These are phyloP conservation scores for Spizella passerina DNA, from an alignment of 2,797 vertebrate species.

Conservation along the genomic window DNA sequence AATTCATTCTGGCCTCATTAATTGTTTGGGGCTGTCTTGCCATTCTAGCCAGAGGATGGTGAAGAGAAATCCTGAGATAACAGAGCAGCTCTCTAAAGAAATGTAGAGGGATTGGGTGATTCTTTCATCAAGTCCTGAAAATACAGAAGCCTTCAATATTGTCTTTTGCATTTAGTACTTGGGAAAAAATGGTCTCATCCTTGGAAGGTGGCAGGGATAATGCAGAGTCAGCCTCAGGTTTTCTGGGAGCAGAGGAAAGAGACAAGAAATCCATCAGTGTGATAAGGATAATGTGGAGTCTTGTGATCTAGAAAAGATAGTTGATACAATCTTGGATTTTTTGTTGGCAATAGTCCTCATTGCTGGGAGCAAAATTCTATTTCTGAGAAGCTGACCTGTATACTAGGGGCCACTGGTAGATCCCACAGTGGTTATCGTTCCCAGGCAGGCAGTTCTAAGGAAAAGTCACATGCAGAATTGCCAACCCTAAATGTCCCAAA, in stretches of 20 bases:
- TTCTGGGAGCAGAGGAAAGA: neutral
- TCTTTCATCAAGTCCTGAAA: neutral
- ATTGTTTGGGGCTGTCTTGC: neutral
- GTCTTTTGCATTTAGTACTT: neutral
- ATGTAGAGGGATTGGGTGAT: neutral
- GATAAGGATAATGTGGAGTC: neutral
- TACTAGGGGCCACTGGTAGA: neutral
- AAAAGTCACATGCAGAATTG: neutral
- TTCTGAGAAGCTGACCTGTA: neutral
- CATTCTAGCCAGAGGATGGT: neutral
- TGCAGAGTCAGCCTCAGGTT: neutral
- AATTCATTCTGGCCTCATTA: neutral
- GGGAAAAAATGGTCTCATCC: neutral
- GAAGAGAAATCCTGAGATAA: neutral
- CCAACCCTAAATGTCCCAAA: neutral
- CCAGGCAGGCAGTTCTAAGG: neutral
- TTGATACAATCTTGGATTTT: neutral
- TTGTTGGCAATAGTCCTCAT: neutral
- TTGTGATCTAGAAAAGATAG: neutral
- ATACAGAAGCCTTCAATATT: neutral
- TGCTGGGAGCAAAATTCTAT: neutral
- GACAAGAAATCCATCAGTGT: neutral
- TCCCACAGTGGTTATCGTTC: neutral
- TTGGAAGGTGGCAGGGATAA: neutral
- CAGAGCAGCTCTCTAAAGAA: neutral